Conservation (phyloP, 2,113 vertebrate genomes). For the Xenotilapia caudafasciata region DNA sequence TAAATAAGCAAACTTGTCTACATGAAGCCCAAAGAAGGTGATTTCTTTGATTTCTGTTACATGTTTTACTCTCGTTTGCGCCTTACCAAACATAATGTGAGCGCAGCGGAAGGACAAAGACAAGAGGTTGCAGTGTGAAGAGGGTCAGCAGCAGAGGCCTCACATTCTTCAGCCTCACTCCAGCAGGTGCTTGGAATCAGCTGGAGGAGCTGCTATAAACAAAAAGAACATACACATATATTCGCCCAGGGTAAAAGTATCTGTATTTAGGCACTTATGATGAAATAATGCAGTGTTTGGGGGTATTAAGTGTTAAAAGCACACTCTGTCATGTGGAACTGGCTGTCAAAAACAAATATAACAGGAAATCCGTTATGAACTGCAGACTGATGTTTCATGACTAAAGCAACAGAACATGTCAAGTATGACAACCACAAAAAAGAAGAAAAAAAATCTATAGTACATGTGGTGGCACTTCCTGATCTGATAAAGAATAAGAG, state of each 20-base stretch:
- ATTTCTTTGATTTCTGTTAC: not conserved
- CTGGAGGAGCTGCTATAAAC: not conserved
- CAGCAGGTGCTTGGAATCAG: constrained; percentile 20
- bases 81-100: not conserved
- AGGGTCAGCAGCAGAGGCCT: not conserved
- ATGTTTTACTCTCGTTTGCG: not conserved
- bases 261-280: not conserved
- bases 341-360: not conserved
- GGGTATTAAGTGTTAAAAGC: not conserved
- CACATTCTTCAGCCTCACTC: not conserved
- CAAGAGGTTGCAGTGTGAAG: not conserved
- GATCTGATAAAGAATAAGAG: not conserved
- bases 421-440: not conserved
- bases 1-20: not conserved
- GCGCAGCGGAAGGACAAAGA: not conserved
- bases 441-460: not conserved
- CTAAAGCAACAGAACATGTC: not conserved
- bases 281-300: not conserved
- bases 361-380: not conserved
- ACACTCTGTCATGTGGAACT: not conserved
- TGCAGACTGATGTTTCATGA: not conserved
- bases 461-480: not conserved
- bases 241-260: too few relatives aligned
- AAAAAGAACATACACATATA: not conserved
- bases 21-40: rapidly evolving